A percentile compares a stretch with the other conserved stretches of the same genome.
These are phyloP conservation scores for Cepaea nemoralis DNA, from an alignment of 1,140 invertebrate genomes.

Conservation along the genomic window DNA sequence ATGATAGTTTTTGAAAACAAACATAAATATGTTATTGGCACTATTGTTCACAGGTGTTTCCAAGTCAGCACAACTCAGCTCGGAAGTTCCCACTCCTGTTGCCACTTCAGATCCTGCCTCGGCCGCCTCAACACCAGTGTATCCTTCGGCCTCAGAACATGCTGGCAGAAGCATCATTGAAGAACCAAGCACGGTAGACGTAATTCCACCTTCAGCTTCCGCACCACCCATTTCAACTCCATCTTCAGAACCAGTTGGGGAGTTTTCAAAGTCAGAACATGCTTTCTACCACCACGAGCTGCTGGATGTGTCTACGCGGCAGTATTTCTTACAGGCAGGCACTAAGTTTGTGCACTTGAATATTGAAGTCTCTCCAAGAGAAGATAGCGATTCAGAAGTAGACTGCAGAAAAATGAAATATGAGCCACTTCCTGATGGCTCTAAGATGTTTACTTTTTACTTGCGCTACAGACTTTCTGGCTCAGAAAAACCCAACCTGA, in stretches of 20 bases:
- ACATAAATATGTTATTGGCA: no score
- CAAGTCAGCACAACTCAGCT: background rate
- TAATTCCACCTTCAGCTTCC: background rate
- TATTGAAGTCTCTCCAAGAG: slow-evolving; percentile 27
- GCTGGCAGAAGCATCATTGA: background rate
- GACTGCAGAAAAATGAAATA: slow-evolving; percentile 29
- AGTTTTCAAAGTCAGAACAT: background rate
- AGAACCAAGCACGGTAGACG: background rate
- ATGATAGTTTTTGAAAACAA: no score
- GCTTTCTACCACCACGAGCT: slow-evolving; percentile 30
- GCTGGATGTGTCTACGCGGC: background rate
- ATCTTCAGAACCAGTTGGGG: background rate
- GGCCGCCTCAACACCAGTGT: background rate
- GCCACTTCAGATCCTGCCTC: background rate
- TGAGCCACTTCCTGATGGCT: slow-evolving; percentile 53
- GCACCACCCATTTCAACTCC: background rate
- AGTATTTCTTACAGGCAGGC: slow-evolving; percentile 31
- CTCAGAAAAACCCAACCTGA: slow-evolving; percentile 51
- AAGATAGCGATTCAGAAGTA: slow-evolving; percentile 3
- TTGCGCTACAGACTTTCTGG: background rate
- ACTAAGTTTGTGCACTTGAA: slow-evolving; percentile 34
- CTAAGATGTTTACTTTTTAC: slow-evolving; percentile 53
- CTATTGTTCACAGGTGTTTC: slow-evolving; percentile 9
- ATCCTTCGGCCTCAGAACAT: background rate
- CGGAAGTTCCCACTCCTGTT: background rate